These are phyloP conservation scores for Forficula auricularia DNA, from an alignment of 1,140 invertebrate genomes.

Conservation along the genomic window DNA sequence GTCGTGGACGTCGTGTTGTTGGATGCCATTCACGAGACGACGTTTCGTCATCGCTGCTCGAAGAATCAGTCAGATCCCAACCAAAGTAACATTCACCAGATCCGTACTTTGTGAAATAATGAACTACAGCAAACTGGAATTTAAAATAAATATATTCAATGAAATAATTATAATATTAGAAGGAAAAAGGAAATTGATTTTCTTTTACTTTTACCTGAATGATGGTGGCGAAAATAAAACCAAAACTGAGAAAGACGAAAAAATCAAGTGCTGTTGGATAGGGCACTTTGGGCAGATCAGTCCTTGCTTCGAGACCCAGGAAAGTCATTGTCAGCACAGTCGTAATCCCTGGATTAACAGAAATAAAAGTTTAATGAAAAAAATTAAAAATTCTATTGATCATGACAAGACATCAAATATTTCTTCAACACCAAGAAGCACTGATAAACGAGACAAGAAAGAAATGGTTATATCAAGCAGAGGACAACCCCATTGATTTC, in stretches of 20 bases:
- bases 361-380: too few relatives aligned
- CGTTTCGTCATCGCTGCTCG: conserved; percentile 36
- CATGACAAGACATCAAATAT: too few relatives aligned
- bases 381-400: too few relatives aligned
- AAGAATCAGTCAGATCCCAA: conserved; percentile 39
- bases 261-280: conserved; percentile 76
- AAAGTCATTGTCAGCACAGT: conserved; percentile 81
- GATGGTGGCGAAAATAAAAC: conserved; percentile 74
- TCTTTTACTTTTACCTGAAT: conserved; percentile 38
- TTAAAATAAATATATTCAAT: conserved; percentile 13
- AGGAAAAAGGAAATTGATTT: too few relatives aligned
- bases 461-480: too few relatives aligned
- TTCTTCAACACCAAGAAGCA: too few relatives aligned
- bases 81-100: conserved; percentile 70
- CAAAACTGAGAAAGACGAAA: conserved; percentile 72
- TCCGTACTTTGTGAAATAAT: conserved; percentile 78
- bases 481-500: too few relatives aligned
- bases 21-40: conserved; percentile 14
- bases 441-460: too few relatives aligned
- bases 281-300: conserved; percentile 69
- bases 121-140: conserved; percentile 75
- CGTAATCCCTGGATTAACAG: conserved; percentile 75
- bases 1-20: too few relatives aligned
- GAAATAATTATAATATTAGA: not conserved
- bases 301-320: conserved; percentile 64